phyloP scores from a whole-genome alignment of 2,797 vertebrate species.

The Onychomys arenicola region DNA sequence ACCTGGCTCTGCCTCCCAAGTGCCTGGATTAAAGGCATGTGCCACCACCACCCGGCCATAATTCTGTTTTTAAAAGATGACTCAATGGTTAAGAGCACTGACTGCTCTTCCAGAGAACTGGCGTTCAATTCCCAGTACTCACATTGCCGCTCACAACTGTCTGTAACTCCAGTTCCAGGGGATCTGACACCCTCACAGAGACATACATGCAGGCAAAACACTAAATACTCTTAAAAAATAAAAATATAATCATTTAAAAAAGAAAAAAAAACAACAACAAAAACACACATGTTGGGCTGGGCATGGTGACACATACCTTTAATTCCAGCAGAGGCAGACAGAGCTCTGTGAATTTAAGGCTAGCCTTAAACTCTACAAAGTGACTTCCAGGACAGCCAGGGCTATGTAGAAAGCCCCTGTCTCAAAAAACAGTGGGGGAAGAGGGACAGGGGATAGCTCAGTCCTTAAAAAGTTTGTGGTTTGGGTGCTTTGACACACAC shows the following conservation, averaged over 20 bases:
- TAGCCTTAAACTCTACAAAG: not conserved
- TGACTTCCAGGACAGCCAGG: not conserved
- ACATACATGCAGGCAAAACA: not conserved
- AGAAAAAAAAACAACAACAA: not conserved
- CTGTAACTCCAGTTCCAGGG: not conserved
- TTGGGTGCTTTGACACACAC: no score
- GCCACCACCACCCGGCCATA: not conserved
- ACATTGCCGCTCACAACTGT: not conserved
- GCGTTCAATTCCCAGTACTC: not conserved
- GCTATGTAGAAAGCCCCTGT: not conserved
- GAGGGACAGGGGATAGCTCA: not conserved
- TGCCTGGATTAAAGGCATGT: no score
- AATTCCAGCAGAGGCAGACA: not conserved
- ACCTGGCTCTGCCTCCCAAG: no score
- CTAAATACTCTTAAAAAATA: not conserved
- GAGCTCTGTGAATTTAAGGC: not conserved
- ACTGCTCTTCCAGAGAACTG: not conserved
- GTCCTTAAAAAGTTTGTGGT: not conserved
- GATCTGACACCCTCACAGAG: not conserved
- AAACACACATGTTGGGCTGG: not conserved
- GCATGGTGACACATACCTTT: not conserved
- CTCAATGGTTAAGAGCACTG: not conserved
- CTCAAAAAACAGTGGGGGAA: not conserved
- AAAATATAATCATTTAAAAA: not conserved
- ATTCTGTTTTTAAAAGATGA: conserved; percentile 12